Conservation (phyloP, 2,888 invertebrate genomes). For the Drosophila subquinaria region DNA sequence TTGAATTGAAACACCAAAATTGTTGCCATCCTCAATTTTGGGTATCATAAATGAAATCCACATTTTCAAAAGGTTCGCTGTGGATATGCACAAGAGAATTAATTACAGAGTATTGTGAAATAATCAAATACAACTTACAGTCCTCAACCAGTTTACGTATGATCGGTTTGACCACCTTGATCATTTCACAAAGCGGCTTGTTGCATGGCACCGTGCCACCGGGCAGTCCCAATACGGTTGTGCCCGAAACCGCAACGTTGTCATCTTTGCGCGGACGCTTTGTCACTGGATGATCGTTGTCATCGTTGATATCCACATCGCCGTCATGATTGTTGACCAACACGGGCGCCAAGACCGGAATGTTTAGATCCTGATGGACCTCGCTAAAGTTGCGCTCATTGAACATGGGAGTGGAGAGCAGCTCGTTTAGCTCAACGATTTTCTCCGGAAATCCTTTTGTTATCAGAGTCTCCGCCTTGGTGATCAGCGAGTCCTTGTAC, state of each 20-base stretch:
- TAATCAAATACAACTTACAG: constrained; percentile 88
- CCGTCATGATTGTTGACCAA: constrained; percentile 85
- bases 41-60: constrained; percentile 99
- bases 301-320: constrained; percentile 62
- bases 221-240: constrained; percentile 91
- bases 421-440: constrained; percentile 94
- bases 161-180: constrained; percentile 97
- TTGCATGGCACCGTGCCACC: constrained; percentile 95
- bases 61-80: constrained; percentile 93
- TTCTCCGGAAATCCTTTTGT: constrained; percentile 96
- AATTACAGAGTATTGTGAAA: neutral
- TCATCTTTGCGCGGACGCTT: constrained; percentile 87
- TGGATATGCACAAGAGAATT: neutral
- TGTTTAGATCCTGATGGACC: constrained; percentile 91
- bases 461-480: constrained; percentile 95
- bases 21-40: constrained; percentile 99
- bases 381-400: constrained; percentile 91
- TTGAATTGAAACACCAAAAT: constrained; percentile 99
- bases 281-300: constrained; percentile 86
- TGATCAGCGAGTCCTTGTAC: constrained; percentile 95
- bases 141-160: constrained; percentile 98
- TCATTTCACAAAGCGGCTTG: constrained; percentile 93
- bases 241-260: constrained; percentile 86
- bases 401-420: constrained; percentile 93
- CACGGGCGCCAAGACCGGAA: constrained; percentile 94